A percentile compares a stretch with the other conserved stretches of the same genome.
These are phyloP conservation scores for Harpagus bidentatus DNA, from an alignment of 2,113 vertebrate species.

Conservation along the genomic window DNA sequence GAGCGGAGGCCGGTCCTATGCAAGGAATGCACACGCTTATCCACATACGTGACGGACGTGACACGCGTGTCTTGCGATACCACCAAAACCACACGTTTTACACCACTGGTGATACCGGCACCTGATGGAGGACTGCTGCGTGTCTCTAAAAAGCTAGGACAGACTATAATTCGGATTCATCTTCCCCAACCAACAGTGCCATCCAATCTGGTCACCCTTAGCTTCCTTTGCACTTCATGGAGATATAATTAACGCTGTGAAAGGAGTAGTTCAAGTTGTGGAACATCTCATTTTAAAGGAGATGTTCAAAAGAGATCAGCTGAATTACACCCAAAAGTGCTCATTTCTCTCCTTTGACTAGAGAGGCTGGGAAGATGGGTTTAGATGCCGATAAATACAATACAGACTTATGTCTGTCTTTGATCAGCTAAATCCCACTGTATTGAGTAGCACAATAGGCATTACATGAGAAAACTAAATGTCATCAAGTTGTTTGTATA, in stretches of 20 bases:
- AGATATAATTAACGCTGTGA: background rate
- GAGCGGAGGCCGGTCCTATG: accelerated
- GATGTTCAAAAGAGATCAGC: background rate
- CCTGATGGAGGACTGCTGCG: background rate
- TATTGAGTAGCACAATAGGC: background rate
- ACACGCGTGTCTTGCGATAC: accelerated
- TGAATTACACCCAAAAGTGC: background rate
- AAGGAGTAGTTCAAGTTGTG: background rate
- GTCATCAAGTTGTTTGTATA: background rate
- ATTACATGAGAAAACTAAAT: background rate
- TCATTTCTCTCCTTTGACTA: background rate
- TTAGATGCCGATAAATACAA: background rate
- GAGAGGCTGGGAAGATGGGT: background rate
- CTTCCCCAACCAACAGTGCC: background rate
- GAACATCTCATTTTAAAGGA: background rate
- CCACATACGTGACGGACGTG: accelerated
- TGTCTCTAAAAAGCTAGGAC: background rate
- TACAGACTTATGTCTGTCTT: background rate
- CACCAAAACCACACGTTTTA: background rate
- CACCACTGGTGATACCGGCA: too few species aligned
- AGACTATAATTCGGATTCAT: background rate
- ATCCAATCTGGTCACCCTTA: background rate
- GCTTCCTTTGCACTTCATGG: background rate
- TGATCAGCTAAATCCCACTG: background rate
- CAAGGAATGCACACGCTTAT: background rate